Percentiles rank a stretch among this genome's conserved stretches.
Evolutionary conservation across 2,113 vertebrate species (phyloP).

Genomic region (Hymenochirus boettgeri): DNA sequence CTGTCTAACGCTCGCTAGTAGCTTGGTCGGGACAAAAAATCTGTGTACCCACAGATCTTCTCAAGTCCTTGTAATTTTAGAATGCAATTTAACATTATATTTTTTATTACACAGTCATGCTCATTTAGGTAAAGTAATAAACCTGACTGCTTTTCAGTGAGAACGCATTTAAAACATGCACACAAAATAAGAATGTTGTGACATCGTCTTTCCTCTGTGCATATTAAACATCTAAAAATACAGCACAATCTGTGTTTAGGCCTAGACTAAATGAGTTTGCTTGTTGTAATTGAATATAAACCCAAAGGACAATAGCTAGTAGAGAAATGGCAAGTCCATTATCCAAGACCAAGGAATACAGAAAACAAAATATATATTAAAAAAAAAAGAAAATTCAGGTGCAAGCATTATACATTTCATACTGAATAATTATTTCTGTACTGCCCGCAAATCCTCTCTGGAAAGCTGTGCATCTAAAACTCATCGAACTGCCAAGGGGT

Average conservation of each 20-base stretch:
- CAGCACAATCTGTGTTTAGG: conserved; percentile 38
- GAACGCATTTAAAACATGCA: too few species aligned
- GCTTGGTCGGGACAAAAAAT: too few species aligned
- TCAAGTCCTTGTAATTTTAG: too few species aligned
- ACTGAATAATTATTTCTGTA: conserved; percentile 93
- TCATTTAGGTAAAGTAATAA: too few species aligned
- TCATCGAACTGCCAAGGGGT: conserved; percentile 97
- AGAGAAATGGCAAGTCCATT: conserved; percentile 53
- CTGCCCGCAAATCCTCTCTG: conserved; percentile 84
- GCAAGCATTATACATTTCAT: conserved; percentile 86
- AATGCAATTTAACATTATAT: too few species aligned
- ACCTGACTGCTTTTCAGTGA: too few species aligned
- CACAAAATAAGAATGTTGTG: too few species aligned
- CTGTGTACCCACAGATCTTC: too few species aligned
- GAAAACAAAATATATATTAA: conserved; percentile 79
- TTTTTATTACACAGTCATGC: too few species aligned
- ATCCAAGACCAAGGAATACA: conserved; percentile 60
- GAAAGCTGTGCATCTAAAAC: conserved; percentile 90
- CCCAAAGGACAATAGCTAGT: conserved; percentile 45
- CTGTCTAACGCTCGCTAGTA: too few species aligned
- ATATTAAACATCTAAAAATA: conserved; percentile 45
- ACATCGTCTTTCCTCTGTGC: conserved; percentile 35
- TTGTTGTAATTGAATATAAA: conserved; percentile 41
- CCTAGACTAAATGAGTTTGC: conserved; percentile 42
- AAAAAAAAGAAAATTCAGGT: conserved; percentile 91